Conservation (phyloP, 2,797 vertebrate genomes). For the Heteromormyrus szaboi region DNA sequence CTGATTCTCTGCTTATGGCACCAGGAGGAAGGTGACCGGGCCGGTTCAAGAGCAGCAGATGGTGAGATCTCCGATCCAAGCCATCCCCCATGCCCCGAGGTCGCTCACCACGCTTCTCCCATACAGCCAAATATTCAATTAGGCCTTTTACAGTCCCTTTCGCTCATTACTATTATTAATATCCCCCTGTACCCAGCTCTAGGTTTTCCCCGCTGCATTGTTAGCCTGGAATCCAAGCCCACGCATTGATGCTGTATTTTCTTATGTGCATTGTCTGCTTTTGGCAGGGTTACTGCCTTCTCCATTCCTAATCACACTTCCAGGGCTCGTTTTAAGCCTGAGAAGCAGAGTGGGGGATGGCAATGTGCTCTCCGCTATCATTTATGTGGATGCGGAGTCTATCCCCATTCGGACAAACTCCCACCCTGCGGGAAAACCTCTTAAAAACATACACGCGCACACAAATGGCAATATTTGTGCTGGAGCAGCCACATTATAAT, state of each 20-base stretch:
- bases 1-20: background rate
- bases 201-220: background rate
- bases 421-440: background rate
- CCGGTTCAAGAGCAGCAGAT: background rate
- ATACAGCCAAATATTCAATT: conserved; percentile 13
- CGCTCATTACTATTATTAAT: background rate
- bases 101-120: background rate
- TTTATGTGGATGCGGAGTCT: background rate
- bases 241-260: background rate
- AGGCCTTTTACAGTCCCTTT: background rate
- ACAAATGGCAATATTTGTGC: conserved; percentile 14
- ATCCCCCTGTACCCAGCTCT: background rate
- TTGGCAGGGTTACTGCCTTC: conserved; percentile 1
- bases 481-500: background rate
- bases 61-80: background rate
- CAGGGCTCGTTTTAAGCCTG: background rate
- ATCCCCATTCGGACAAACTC: background rate
- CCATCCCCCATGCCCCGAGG: background rate
- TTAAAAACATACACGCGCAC: background rate
- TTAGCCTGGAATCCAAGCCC: background rate
- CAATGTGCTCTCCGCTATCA: background rate
- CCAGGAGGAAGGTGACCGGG: background rate
- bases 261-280: background rate
- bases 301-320: background rate
- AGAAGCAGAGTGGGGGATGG: background rate